Conservation (phyloP, 2,113 vertebrate genomes). For the Furnarius figulus region DNA sequence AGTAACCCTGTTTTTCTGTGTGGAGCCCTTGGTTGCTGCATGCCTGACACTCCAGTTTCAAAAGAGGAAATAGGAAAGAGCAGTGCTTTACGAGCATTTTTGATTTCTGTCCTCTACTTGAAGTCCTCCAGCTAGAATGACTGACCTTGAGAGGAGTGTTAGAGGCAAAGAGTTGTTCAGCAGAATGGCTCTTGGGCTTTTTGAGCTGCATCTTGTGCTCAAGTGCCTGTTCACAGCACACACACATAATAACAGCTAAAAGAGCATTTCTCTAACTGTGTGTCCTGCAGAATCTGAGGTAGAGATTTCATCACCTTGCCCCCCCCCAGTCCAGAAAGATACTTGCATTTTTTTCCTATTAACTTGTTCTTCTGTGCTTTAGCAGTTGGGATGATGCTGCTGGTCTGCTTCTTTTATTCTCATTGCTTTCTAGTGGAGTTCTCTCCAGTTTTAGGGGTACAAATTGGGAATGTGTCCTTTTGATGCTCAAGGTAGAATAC, state of each 20-base stretch:
- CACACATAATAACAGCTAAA: not conserved
- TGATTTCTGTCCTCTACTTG: not conserved
- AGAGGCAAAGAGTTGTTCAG: not conserved
- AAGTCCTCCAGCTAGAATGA: not conserved
- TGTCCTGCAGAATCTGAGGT: not conserved
- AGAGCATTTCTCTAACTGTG: not conserved
- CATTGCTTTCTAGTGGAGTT: not conserved
- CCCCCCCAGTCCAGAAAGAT: rapidly evolving
- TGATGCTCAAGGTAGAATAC: not conserved
- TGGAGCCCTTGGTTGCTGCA: rapidly evolving
- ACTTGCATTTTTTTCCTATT: not conserved
- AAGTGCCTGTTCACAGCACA: not conserved
- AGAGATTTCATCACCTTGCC: not conserved
- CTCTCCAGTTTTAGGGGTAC: not conserved
- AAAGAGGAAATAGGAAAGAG: not conserved
- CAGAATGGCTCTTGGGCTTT: not conserved
- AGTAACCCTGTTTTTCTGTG: not conserved
- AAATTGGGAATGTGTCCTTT: not conserved
- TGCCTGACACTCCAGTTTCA: not conserved
- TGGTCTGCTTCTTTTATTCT: not conserved
- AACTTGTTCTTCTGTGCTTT: not conserved
- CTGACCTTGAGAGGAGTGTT: not conserved
- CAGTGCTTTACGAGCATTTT: not conserved
- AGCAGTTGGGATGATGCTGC: not conserved
- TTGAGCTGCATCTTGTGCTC: not conserved